Evolutionary conservation across 1,140 invertebrate species (phyloP).

Genomic region (Lepidurus packardi): DNA sequence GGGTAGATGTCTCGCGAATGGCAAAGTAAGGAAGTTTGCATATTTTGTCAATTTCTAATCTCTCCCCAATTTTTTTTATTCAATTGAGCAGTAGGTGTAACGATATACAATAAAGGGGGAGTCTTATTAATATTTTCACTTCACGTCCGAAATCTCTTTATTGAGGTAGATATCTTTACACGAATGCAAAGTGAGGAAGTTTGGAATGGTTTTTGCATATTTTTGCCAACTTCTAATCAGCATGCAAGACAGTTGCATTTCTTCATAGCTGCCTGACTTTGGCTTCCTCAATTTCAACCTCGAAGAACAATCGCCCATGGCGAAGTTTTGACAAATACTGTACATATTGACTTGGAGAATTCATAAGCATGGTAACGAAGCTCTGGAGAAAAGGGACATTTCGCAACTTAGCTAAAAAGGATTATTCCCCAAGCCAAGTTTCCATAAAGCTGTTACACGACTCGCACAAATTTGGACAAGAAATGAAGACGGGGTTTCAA

Average conservation of each 20-base stretch:
- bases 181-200: too few relatives aligned
- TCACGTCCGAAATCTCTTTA: neutral
- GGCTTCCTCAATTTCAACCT: neutral
- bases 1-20: too few relatives aligned
- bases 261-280: neutral
- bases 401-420: neutral
- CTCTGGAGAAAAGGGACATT: neutral
- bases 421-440: neutral
- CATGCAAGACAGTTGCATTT: neutral
- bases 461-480: neutral
- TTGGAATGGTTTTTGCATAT: neutral
- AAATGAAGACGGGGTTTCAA: neutral
- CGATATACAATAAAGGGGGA: neutral
- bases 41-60: neutral
- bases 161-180: too few relatives aligned
- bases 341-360: neutral
- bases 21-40: neutral
- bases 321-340: neutral
- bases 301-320: neutral
- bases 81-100: neutral
- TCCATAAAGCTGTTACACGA: too few relatives aligned
- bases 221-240: neutral
- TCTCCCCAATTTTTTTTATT: neutral
- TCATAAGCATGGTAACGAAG: neutral
- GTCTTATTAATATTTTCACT: neutral